Percentiles rank a stretch among this genome's conserved stretches.
Evolutionary conservation across 30 jellyfish, hydroid and myxozoan genomes (phyloP).

Genomic region (Sanderia malayensis): DNA sequence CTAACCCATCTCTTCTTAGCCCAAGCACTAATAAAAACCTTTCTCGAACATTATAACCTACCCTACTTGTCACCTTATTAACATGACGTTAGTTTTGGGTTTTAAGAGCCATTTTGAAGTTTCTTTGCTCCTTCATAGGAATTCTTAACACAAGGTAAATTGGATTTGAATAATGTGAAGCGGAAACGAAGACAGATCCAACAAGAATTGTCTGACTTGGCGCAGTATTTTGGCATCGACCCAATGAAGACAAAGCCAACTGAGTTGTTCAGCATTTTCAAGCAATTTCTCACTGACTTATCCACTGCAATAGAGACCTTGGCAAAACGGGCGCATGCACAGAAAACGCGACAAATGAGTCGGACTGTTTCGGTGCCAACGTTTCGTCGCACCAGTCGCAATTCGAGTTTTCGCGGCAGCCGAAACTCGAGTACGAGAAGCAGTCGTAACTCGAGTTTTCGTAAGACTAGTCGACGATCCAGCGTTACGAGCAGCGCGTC

Average conservation of each 20-base stretch:
- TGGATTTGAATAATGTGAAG: slow-evolving; percentile 44
- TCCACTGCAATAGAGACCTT: slow-evolving; percentile 38
- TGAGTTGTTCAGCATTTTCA: slow-evolving; percentile 37
- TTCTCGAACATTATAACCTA: too few relatives aligned
- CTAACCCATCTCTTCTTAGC: too few relatives aligned
- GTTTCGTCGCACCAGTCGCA: slow-evolving; percentile 58
- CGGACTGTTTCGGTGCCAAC: slow-evolving; percentile 42
- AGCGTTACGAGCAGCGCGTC: slow-evolving; percentile 38
- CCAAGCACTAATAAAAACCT: too few relatives aligned
- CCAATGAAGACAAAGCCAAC: slow-evolving; percentile 40
- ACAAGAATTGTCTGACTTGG: slow-evolving; percentile 25
- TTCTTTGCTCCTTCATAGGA: too few relatives aligned
- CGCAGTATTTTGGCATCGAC: slow-evolving; percentile 40
- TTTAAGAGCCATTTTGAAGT: too few relatives aligned
- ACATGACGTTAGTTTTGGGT: too few relatives aligned
- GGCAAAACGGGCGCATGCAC: slow-evolving; percentile 18
- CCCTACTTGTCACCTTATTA: too few relatives aligned
- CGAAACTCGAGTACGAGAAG: slow-evolving; percentile 56
- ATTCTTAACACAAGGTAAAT: slow-evolving; percentile 34
- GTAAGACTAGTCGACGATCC: slow-evolving; percentile 18
- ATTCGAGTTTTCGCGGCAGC: slow-evolving; percentile 51
- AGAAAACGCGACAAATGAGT: slow-evolving; percentile 37
- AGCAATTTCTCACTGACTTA: slow-evolving; percentile 37
- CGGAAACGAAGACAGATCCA: slow-evolving; percentile 53
- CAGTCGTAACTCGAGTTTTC: slow-evolving; percentile 58